Evolutionary conservation across 2,888 invertebrate genomes (phyloP), one percentile per base, ranked within the genome.

Genomic region (Xanthia icteritia): DNA sequence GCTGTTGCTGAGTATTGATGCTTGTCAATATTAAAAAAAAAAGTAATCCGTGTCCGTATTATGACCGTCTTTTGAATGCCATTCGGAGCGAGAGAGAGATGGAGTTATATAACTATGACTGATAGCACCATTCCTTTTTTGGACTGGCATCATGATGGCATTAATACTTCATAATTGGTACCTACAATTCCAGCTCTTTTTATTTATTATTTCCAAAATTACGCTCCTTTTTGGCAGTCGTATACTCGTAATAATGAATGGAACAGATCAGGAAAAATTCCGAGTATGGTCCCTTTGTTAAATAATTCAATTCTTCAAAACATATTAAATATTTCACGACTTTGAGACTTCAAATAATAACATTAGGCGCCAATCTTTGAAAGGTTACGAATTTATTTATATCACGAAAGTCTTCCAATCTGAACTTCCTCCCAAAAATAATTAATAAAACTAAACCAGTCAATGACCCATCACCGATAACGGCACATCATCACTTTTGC

Each of bases 391-490:
- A 54, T 11, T 42, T 42, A 42, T 42, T 42, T 42, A 42, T 42
- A 42, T 42, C 1, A 42, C 42, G 11, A 42, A 42, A 11, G 11
- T 11, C 42, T 42, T 42, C 42, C 42, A 42, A 11, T 11, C 42
- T 42, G 9, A 42, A 78, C 20, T 60, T 61, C 6, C 4, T 42
- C 11, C 17, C 5, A 45, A 39, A 70, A 68, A 63, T 31, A 54
- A 17, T 54, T 5, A 54, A n/a, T 20, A 8, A 17, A 54, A 54
- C 54, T 45, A 36, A 20, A 11, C 23, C 36, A 68, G 58, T 48
- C n/a, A 76, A 71, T 60, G 67, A n/a, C 31, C 58, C 64, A 65
- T 83, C 69, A 72, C 27, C 27, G 20, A 39, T 56, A 74, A 76
- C 15, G 70, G 27, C 36, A 45, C 23, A 63, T 63, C 51, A 73